Evolutionary conservation across 2,888 invertebrate species (phyloP), one percentile per base, ranked within the genome.

Genomic region (Sarcophaga subvicina): DNA sequence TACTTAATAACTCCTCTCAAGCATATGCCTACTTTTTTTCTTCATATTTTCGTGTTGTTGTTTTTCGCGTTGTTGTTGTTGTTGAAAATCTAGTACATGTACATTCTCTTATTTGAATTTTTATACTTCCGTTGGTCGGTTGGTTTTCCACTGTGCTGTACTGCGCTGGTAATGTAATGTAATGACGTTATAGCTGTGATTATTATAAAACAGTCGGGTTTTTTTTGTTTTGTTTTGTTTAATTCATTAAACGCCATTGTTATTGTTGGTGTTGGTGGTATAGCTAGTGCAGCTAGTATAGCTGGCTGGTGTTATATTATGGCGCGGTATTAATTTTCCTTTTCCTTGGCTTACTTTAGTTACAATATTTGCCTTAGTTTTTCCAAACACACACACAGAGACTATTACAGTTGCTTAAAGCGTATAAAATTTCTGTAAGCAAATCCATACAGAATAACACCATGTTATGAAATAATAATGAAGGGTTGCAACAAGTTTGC

Each of bases 51-150:
- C 62, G 62, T 59, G 69, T 20, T 62, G 20, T 20, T 37, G 8
- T 8, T 37, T 2, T 37, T 37, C 0, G 2, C 8, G 2, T 37
- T 37, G 37, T 37, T 37, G 37, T 37, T 37, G 37, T 37, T 37
- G 37, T 37, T 37, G 37, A 37, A 37, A 37, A 37, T 37, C 37
- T 37, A 37, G 37, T 37, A 37, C 37, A 37, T 37, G 37, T 37
- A 37, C 37, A 37, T 37, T 77, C 77, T 71, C 82, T 83, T 83
- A 83, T 83, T 83, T 83, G 82, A 83, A 83, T 83, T 83, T 37
- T 83, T 83, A 83, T 72, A 83, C 77, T 83, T 83, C 82, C 82
- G 82, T 83, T 83, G 82, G 82, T 72, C 77, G 47, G 66, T 83
- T 77, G 70, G 77, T 71, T 37, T 37, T 37, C 10, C 37, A 37